phyloP scores from a whole-genome alignment of 2,888 invertebrate species.

The Acrobasis suavella region DNA sequence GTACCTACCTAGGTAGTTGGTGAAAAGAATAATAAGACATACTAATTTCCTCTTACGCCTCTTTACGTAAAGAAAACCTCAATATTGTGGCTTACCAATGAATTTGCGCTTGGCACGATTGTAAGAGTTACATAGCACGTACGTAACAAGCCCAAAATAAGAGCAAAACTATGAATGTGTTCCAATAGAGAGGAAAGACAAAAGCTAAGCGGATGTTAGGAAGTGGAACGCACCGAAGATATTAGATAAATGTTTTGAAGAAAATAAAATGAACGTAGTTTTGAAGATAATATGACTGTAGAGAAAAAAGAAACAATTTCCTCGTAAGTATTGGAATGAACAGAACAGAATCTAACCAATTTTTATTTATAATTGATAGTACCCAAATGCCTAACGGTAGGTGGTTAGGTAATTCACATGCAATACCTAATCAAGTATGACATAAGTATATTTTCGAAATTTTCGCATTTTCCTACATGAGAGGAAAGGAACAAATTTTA shows the following conservation, averaged over 20 bases:
- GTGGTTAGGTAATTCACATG: no score
- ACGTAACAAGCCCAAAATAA: conserved; percentile 18
- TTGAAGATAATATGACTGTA: no score
- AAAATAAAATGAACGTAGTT: no score
- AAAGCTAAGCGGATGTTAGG: not conserved
- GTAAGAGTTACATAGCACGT: conserved; percentile 2
- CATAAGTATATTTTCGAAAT: no score
- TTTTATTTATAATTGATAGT: no score
- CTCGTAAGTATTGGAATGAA: no score
- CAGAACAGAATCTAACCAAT: no score
- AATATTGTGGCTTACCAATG: conserved; percentile 13
- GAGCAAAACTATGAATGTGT: conserved; percentile 3
- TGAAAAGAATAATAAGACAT: not conserved
- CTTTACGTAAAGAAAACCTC: conserved; percentile 9
- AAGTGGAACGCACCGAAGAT: not conserved
- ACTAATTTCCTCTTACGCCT: not conserved
- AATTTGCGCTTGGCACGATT: conserved; percentile 1
- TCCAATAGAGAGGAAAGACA: conserved; percentile 10
- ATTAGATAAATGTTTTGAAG: not conserved
- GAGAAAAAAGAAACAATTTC: no score
- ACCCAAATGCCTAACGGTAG: no score
- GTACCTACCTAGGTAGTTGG: not conserved
- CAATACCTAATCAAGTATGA: no score
- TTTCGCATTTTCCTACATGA: no score
- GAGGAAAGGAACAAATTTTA: not conserved